A percentile compares a stretch with the other conserved stretches of the same genome.
Conservation (phyloP, 2,797 vertebrate genomes). For the Adelosebastes latens region DNA sequence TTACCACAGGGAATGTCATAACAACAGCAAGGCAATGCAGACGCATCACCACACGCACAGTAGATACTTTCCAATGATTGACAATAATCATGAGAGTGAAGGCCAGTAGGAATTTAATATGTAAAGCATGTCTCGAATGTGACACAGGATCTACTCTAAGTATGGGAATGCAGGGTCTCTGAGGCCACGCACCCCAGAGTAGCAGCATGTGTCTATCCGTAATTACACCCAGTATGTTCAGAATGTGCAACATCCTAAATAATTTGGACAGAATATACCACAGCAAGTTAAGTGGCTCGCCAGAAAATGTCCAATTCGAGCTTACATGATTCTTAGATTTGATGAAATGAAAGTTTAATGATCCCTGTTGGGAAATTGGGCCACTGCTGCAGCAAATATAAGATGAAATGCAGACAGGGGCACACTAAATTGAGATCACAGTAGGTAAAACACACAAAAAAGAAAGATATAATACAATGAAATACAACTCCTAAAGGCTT, state of each 20-base stretch:
- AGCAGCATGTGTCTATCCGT: not conserved
- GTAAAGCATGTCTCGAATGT: not conserved
- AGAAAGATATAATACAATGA: not conserved
- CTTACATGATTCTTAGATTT: conserved; percentile 68
- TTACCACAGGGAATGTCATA: not conserved
- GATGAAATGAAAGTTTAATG: conserved; percentile 65
- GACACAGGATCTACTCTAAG: not conserved
- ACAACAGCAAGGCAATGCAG: not conserved
- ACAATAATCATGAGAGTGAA: not conserved
- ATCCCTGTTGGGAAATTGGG: conserved; percentile 47
- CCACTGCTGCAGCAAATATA: not conserved
- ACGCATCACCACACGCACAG: not conserved
- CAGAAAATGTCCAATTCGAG: conserved; percentile 44
- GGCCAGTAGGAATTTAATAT: not conserved
- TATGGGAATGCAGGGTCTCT: not conserved
- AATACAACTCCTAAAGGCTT: not conserved
- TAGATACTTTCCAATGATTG: not conserved
- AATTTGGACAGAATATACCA: conserved; percentile 38
- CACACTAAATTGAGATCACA: not conserved
- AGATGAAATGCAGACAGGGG: not conserved
- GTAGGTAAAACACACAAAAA: not conserved
- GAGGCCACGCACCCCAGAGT: not conserved
- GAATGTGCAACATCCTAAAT: conserved; percentile 44
- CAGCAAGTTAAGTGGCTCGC: conserved; percentile 25
- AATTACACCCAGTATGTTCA: conserved; percentile 3